Conservation (phyloP, 2,888 invertebrate genomes). For the Drosophila neonasuta region DNA sequence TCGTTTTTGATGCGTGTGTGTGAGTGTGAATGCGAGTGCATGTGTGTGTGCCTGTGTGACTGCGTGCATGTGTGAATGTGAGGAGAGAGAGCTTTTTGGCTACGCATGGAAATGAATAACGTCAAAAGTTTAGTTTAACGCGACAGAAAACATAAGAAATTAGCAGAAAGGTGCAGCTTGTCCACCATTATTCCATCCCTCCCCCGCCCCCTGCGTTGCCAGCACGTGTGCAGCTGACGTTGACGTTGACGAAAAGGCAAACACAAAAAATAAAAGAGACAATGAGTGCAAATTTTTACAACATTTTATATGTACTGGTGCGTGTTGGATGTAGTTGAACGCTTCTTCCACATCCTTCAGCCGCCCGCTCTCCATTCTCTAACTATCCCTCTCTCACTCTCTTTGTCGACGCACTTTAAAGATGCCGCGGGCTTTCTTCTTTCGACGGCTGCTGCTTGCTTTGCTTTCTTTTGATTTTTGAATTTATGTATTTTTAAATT, state of each 20-base stretch:
- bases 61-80: conserved; percentile 25
- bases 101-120: conserved; percentile 59
- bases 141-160: conserved; percentile 59
- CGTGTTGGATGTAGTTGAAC: conserved; percentile 35
- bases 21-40: conserved; percentile 30
- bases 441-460: conserved; percentile 3
- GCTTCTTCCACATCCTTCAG: conserved; percentile 43
- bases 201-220: background rate
- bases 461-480: conserved; percentile 45
- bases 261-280: conserved; percentile 18
- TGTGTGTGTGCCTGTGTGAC: conserved; percentile 17
- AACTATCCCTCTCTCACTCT: conserved; percentile 23
- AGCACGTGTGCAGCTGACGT: conserved; percentile 53
- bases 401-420: conserved; percentile 39
- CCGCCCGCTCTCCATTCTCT: conserved; percentile 14
- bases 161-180: conserved; percentile 54
- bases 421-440: conserved; percentile 41
- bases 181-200: background rate
- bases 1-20: conserved; percentile 23
- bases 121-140: conserved; percentile 53
- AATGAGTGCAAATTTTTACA: conserved; percentile 33
- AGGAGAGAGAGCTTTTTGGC: conserved; percentile 47
- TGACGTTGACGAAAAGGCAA: conserved; percentile 10
- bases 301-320: conserved; percentile 42
- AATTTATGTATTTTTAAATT: conserved; percentile 70